Conservation (phyloP, 2,888 invertebrate genomes). For the Ceraclea dissimilis region DNA sequence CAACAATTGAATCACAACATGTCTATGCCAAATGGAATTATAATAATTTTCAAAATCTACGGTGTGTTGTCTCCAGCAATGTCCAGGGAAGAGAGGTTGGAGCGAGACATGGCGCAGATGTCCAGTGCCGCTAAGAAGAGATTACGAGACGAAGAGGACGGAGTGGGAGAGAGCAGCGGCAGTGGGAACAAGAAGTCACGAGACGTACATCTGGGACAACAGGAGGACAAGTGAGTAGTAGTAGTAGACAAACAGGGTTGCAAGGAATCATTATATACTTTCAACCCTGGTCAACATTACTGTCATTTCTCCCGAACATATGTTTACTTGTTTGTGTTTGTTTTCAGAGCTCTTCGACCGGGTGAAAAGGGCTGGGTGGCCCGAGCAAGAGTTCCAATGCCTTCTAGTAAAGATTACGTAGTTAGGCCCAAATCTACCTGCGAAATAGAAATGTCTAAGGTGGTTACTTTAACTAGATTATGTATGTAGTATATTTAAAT, state of each 20-base stretch:
- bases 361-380: conserved; percentile 95
- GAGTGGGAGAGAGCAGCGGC: conserved; percentile 56
- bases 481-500: too few relatives aligned
- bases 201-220: conserved; percentile 21
- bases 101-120: conserved; percentile 85
- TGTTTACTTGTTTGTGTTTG: background rate
- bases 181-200: conserved; percentile 52
- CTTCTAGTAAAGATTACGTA: conserved; percentile 95
- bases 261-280: too few relatives aligned
- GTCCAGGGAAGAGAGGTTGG: conserved; percentile 87
- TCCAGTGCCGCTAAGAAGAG: conserved; percentile 45
- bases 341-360: conserved; percentile 64
- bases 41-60: too few relatives aligned
- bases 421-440: conserved; percentile 86
- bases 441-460: conserved; percentile 78
- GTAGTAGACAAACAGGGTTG: too few relatives aligned
- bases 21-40: too few relatives aligned
- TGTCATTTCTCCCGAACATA: background rate
- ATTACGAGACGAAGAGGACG: conserved; percentile 32
- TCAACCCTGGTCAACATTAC: background rate
- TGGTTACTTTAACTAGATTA: conserved; percentile 31
- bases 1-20: too few relatives aligned
- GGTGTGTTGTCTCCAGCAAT: conserved; percentile 56
- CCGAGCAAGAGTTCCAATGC: conserved; percentile 88
- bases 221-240: conserved; percentile 21